A percentile compares a stretch with the other conserved stretches of the same genome.
These are phyloP conservation scores for Saxidomus purpurata DNA, from an alignment of 1,140 invertebrate species.

Conservation along the genomic window DNA sequence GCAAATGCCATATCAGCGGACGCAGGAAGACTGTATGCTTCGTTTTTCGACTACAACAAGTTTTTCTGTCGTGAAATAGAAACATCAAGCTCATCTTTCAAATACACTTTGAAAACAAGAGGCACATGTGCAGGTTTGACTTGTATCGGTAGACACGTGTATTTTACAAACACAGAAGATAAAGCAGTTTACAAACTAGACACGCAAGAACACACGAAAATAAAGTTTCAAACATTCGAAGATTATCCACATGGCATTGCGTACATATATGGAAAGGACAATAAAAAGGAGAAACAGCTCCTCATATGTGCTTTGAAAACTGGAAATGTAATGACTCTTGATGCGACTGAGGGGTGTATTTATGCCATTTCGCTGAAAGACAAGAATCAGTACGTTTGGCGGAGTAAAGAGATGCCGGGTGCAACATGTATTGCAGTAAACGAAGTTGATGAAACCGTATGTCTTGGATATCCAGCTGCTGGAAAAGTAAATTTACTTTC, in stretches of 20 bases:
- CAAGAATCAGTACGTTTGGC: too few relatives aligned
- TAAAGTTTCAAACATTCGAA: background rate
- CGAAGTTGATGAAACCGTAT: background rate
- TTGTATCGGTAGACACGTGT: background rate
- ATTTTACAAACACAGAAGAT: background rate
- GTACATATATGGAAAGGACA: background rate
- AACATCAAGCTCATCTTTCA: background rate
- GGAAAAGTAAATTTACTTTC: background rate
- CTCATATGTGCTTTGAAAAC: too few relatives aligned
- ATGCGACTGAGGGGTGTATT: background rate
- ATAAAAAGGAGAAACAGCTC: background rate
- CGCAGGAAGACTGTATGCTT: too few relatives aligned
- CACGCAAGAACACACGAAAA: background rate
- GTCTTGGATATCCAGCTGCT: background rate
- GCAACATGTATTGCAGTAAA: background rate
- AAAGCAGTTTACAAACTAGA: background rate
- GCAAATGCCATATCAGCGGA: too few relatives aligned
- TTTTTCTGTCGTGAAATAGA: background rate
- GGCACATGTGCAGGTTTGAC: background rate
- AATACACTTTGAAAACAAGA: background rate
- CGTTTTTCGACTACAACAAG: too few relatives aligned
- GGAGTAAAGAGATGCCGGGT: too few relatives aligned
- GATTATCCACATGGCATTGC: background rate
- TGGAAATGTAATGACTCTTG: too few relatives aligned
- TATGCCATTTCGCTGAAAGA: background rate